A percentile compares a stretch with the other conserved stretches of the same genome.
Conservation (phyloP, 2,888 invertebrate genomes). For the Prostheceraeus crozeri region DNA sequence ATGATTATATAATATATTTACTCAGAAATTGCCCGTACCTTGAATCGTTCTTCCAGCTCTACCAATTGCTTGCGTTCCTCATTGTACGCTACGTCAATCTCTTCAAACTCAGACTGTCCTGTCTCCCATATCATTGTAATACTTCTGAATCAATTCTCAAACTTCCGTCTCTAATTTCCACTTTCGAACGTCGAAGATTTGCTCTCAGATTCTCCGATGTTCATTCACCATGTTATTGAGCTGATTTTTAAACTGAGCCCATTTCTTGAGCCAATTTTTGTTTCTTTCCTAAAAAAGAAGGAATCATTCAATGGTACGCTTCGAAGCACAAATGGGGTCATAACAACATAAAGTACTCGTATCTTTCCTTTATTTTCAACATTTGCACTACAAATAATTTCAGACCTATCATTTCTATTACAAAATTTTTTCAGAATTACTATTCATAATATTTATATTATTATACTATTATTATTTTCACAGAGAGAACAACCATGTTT, state of each 20-base stretch:
- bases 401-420: too few relatives aligned
- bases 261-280: constrained; percentile 50
- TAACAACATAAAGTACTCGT: too few relatives aligned
- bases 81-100: constrained; percentile 54
- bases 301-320: too few relatives aligned
- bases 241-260: constrained; percentile 48
- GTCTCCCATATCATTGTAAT: constrained; percentile 55
- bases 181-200: constrained; percentile 55
- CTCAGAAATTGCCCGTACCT: too few relatives aligned
- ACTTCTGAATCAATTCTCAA: constrained; percentile 56
- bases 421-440: too few relatives aligned
- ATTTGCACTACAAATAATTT: too few relatives aligned
- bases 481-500: too few relatives aligned
- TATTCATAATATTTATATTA: too few relatives aligned
- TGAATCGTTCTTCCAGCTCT: constrained; percentile 56
- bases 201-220: constrained; percentile 52
- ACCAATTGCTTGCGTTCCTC: constrained; percentile 56
- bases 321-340: too few relatives aligned
- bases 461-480: too few relatives aligned
- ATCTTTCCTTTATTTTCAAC: too few relatives aligned
- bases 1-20: too few relatives aligned
- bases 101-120: constrained; percentile 56
- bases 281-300: constrained; percentile 41
- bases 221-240: constrained; percentile 49
- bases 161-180: constrained; percentile 56